These are phyloP conservation scores for Melinaea menophilus DNA, from an alignment of 2,888 invertebrate species.

Conservation along the genomic window DNA sequence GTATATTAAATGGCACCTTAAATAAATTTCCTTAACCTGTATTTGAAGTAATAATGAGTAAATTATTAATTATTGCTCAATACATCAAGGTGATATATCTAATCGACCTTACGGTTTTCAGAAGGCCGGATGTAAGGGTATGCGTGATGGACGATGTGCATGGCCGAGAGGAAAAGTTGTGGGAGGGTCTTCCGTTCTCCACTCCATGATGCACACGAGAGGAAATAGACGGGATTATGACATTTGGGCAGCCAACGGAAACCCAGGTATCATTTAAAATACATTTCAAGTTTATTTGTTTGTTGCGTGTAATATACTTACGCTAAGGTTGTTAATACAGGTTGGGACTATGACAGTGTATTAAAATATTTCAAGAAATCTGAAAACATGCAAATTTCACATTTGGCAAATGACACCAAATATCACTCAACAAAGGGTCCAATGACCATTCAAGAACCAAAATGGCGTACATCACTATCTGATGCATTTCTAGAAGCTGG, in stretches of 20 bases:
- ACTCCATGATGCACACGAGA: constrained; percentile 90
- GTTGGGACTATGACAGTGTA: constrained; percentile 83
- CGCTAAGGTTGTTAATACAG: constrained; percentile 44
- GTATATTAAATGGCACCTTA: not conserved
- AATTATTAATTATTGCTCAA: constrained; percentile 17
- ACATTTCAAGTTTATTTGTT: not conserved
- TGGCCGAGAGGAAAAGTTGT: constrained; percentile 91
- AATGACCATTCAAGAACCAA: constrained; percentile 79
- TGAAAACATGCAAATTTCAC: constrained; percentile 78
- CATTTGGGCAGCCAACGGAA: constrained; percentile 87
- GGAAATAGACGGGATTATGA: constrained; percentile 89
- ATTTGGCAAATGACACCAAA: constrained; percentile 62
- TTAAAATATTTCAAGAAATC: constrained; percentile 84
- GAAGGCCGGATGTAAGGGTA: constrained; percentile 81
- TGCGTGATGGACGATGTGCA: constrained; percentile 86
- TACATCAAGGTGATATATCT: constrained; percentile 21
- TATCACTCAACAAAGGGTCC: constrained; percentile 80
- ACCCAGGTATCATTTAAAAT: constrained; percentile 75
- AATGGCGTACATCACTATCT: constrained; percentile 76
- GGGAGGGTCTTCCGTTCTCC: constrained; percentile 88
- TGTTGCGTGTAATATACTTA: no score
- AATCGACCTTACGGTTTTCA: constrained; percentile 38
- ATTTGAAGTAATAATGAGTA: constrained; percentile 13
- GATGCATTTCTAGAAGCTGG: constrained; percentile 81
- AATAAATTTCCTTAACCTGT: not conserved